phyloP scores from a whole-genome alignment of 2,113 vertebrate species.

The Megalops atlanticus region DNA sequence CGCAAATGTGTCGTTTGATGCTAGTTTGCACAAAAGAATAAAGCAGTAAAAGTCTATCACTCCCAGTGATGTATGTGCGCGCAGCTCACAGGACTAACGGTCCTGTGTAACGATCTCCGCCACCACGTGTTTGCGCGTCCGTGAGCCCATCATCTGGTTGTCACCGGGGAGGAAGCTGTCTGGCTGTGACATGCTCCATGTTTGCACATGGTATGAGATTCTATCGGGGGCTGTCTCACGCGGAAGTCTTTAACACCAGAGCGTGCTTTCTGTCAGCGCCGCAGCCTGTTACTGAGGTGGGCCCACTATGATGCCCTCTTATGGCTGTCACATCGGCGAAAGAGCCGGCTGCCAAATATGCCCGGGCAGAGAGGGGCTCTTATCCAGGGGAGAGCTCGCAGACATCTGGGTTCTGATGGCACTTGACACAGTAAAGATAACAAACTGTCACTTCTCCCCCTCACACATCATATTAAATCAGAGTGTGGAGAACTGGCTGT shows the following conservation, averaged over 20 bases:
- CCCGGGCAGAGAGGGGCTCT: not conserved
- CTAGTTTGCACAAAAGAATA: not conserved
- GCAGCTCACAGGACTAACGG: not conserved
- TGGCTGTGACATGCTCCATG: not conserved
- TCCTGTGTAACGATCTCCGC: no score
- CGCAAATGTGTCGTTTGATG: not conserved
- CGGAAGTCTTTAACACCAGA: not conserved
- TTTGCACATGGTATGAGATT: not conserved
- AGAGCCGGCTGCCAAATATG: not conserved
- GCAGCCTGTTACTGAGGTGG: not conserved
- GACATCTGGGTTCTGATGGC: not conserved
- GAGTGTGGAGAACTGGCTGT: not conserved
- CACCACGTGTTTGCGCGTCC: not conserved
- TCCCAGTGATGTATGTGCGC: not conserved
- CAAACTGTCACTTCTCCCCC: constrained; percentile 30
- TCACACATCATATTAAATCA: constrained; percentile 7
- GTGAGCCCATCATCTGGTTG: not conserved
- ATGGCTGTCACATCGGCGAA: not conserved
- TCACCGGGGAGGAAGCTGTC: not conserved
- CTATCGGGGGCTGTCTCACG: not conserved
- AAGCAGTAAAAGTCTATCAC: not conserved
- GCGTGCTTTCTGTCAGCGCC: not conserved
- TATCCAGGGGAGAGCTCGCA: not conserved
- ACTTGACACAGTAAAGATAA: constrained; percentile 31
- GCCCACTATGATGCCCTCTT: not conserved